Conservation (phyloP, 2,888 invertebrate species). For the Andrena flavipes region DNA sequence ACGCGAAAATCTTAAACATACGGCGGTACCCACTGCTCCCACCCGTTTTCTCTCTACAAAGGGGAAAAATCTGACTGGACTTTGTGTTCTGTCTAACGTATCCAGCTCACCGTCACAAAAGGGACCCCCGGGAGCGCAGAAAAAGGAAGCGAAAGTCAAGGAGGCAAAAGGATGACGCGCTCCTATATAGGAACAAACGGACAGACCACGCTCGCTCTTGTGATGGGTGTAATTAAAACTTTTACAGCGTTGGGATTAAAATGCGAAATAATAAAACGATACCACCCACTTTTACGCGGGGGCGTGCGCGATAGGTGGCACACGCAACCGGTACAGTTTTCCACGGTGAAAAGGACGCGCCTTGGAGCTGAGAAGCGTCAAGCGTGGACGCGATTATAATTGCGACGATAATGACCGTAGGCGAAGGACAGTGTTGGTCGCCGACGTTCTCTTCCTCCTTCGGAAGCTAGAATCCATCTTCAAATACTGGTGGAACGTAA, state of each 20-base stretch:
- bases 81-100: constrained; percentile 57
- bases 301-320: constrained; percentile 57
- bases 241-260: constrained; percentile 71
- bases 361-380: constrained; percentile 67
- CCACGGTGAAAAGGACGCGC: constrained; percentile 64
- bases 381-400: constrained; percentile 68
- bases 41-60: constrained; percentile 57
- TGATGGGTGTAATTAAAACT: constrained; percentile 76
- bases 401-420: constrained; percentile 71
- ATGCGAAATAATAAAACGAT: constrained; percentile 72
- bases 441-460: constrained; percentile 42
- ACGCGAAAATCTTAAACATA: constrained; percentile 63
- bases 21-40: constrained; percentile 47
- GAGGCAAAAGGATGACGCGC: constrained; percentile 50
- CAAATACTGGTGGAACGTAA: not conserved
- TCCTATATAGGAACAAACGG: constrained; percentile 66
- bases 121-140: constrained; percentile 54
- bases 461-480: constrained; percentile 5
- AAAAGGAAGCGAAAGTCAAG: constrained; percentile 29
- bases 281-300: constrained; percentile 47
- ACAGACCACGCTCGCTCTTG: constrained; percentile 73
- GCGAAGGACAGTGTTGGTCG: constrained; percentile 64
- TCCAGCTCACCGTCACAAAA: constrained; percentile 68
- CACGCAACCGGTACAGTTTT: constrained; percentile 53
- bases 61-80: constrained; percentile 65